Percentiles rank a stretch among this genome's conserved stretches.
phyloP scores from a whole-genome alignment of 1,140 invertebrate species.

The Pseudomyrmex flavicornis region DNA sequence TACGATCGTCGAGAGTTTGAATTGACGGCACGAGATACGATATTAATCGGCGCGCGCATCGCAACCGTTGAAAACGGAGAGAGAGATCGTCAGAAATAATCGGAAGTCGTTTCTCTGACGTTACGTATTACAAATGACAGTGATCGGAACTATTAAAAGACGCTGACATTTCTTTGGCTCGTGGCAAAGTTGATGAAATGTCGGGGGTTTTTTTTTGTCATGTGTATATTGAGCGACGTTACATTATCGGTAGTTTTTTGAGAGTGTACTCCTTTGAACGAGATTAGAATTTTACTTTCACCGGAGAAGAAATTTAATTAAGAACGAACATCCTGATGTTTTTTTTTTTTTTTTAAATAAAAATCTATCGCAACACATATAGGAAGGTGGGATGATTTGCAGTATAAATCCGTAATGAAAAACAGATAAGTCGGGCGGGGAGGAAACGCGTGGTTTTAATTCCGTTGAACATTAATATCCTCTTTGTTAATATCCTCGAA shows the following conservation, averaged over 20 bases:
- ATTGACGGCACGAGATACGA: too few relatives aligned
- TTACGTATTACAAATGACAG: not conserved
- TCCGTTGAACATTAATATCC: constrained; percentile 67
- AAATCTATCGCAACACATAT: not conserved
- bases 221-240: not conserved
- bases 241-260: not conserved
- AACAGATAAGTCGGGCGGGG: not conserved
- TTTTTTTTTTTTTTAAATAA: not conserved
- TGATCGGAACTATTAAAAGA: not conserved
- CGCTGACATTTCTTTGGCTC: not conserved
- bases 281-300: not conserved
- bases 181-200: not conserved
- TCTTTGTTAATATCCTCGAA: constrained; percentile 55
- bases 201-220: not conserved
- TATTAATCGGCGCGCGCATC: too few relatives aligned
- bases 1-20: too few relatives aligned
- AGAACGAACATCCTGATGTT: not conserved
- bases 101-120: not conserved
- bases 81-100: not conserved
- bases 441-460: constrained; percentile 69
- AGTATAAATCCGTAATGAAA: constrained; percentile 5
- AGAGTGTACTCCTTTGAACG: not conserved
- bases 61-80: too few relatives aligned
- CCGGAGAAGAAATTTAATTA: not conserved
- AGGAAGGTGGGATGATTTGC: not conserved